Base-by-base conservation (phyloP, 2,888 invertebrate genomes). In the Drosophila niveifrons region DNA sequence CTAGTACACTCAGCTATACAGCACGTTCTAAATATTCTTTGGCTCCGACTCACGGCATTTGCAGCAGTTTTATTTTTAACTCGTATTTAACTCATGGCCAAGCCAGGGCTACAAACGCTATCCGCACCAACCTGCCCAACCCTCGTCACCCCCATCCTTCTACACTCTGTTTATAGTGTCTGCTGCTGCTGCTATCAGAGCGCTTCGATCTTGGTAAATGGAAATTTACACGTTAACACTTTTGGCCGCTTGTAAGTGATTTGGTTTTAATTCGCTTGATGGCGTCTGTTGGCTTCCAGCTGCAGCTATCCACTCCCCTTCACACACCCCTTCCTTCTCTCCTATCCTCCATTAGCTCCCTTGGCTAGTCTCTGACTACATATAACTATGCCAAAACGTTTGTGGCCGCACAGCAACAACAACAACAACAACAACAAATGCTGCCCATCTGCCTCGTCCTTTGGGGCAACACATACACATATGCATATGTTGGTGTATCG, bases 201-300 rank as follows among this genome's bases (percentile, higher is more conserved):
- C 65, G 55, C 58, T 59, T 78, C 74, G 78, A 81, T 74, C 74
- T 81, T 81, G 90, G 83, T 85, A 90, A 90, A 91, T 90, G 90
- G 85, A 89, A 90, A 90, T 90, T 90, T 91, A 89, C 90, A 90
- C 90, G 87, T 90, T 90, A 90, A 90, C 90, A 91, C 91, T 91
- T 90, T 89, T 84, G 82, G 85, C 88, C 90, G 78, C 88, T 86
- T 86, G 85, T 86, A 86, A 86, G 89, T 89, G 85, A 86, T 86
- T 86, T 89, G 89, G 88, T 87, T 86, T 86, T 86, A 86, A 86
- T 86, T 89, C 85, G 88, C 89, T 84, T 88, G 87, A 89, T 85
- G 89, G 84, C 84, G 87, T 79, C 84, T 75, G 69, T 73, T 75
- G 85, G 73, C 82, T 59, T 63, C 61, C 66, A 57, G 63, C 48